Evolutionary conservation across 2,113 vertebrate genomes (phyloP).

Genomic region (Mustelus asterias): DNA sequence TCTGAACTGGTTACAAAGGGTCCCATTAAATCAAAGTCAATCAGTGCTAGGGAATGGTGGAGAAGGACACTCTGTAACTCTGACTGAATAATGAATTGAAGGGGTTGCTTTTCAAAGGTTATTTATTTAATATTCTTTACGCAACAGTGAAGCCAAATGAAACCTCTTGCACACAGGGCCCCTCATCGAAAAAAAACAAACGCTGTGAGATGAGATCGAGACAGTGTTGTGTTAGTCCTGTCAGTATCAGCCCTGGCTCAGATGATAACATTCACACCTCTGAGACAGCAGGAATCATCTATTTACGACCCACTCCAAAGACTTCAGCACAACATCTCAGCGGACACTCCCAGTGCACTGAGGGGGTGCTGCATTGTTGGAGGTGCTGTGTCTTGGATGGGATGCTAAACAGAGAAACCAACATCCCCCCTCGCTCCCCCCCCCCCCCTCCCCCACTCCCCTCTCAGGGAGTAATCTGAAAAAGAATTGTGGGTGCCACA

Average conservation of each 20-base stretch:
- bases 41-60: background rate
- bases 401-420: background rate
- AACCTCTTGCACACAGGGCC: background rate
- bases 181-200: background rate
- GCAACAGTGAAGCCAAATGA: background rate
- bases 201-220: background rate
- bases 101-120: background rate
- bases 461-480: background rate
- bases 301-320: background rate
- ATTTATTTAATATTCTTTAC: background rate
- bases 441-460: background rate
- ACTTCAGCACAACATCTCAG: background rate
- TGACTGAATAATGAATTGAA: background rate
- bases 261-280: background rate
- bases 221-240: background rate
- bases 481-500: background rate
- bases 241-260: background rate
- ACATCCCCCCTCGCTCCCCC: no score
- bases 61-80: background rate
- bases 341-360: background rate
- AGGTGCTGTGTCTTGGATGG: background rate
- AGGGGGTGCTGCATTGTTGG: background rate
- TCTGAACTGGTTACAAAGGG: background rate
- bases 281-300: background rate
- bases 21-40: background rate